A percentile compares a stretch with the other conserved stretches of the same genome.
These are phyloP conservation scores for Cyphomyrmex costatus DNA, from an alignment of 1,140 invertebrate species.

Conservation along the genomic window DNA sequence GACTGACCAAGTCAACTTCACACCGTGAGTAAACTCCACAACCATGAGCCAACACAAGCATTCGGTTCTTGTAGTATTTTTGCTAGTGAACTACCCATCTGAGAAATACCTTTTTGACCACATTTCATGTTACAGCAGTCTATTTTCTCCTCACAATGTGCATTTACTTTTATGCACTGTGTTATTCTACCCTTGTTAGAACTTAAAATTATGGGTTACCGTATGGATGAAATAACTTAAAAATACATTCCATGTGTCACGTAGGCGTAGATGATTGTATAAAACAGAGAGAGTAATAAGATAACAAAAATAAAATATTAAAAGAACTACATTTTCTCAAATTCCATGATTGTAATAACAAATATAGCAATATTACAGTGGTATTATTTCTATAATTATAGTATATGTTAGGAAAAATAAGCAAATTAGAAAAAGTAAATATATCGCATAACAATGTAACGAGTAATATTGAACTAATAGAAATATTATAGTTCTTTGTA, in stretches of 20 bases:
- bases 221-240: constrained; percentile 68
- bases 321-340: constrained; percentile 1
- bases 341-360: background rate
- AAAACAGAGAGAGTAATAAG: background rate
- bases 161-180: constrained; percentile 79
- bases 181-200: constrained; percentile 73
- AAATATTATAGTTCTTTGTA: constrained; percentile 3
- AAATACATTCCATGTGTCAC: constrained; percentile 6
- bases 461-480: background rate
- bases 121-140: constrained; percentile 76
- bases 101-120: constrained; percentile 76
- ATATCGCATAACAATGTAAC: background rate
- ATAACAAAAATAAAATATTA: constrained; percentile 7
- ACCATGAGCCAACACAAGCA: constrained; percentile 78
- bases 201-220: constrained; percentile 77
- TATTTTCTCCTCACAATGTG: constrained; percentile 77
- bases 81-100: constrained; percentile 78
- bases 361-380: background rate
- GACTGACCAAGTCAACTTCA: constrained; percentile 84
- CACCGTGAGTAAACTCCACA: constrained; percentile 85
- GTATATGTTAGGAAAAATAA: background rate
- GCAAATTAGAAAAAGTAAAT: constrained; percentile 3
- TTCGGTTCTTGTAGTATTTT: constrained; percentile 81
- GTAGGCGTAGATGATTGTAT: background rate
- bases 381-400: constrained; percentile 1